A percentile compares a stretch with the other conserved stretches of the same genome.
Conservation (phyloP, 2,888 invertebrate species). For the Gibbula magus region DNA sequence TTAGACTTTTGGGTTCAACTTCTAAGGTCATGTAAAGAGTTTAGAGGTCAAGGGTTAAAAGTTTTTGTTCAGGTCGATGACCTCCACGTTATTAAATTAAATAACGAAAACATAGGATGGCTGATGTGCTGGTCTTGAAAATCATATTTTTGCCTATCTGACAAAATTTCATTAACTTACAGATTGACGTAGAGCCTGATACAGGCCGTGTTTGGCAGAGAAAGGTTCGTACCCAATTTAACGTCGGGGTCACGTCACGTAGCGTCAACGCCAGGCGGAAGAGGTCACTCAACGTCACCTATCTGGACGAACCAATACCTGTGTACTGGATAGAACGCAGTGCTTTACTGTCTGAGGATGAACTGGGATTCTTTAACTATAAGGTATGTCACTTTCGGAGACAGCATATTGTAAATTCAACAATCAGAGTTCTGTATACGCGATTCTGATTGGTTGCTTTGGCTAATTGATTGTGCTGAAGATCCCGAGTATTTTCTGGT, state of each 20-base stretch:
- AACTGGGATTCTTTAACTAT: conserved; percentile 23
- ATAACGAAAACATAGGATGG: no score
- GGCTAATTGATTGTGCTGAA: no score
- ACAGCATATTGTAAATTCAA: no score
- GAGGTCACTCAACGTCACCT: conserved; percentile 31
- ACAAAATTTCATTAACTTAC: background rate
- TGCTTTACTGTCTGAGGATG: conserved; percentile 21
- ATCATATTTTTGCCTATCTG: background rate
- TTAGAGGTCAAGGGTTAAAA: no score
- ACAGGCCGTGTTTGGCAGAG: conserved; percentile 49
- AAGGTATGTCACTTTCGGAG: conserved; percentile 16
- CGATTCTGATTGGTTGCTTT: no score
- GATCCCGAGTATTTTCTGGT: no score
- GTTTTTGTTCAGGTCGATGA: no score
- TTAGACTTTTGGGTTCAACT: no score
- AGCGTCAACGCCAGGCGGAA: conserved; percentile 16
- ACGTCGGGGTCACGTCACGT: conserved; percentile 30
- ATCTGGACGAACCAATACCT: conserved; percentile 32
- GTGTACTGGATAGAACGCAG: conserved; percentile 40
- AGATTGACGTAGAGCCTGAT: conserved; percentile 48
- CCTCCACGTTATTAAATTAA: background rate
- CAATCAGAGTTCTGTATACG: no score
- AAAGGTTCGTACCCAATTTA: conserved; percentile 42
- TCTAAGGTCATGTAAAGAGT: no score
- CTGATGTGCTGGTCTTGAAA: background rate